phyloP scores from a whole-genome alignment of 2,113 vertebrate species.

The Sinocyclocheilus anophthalmus region DNA sequence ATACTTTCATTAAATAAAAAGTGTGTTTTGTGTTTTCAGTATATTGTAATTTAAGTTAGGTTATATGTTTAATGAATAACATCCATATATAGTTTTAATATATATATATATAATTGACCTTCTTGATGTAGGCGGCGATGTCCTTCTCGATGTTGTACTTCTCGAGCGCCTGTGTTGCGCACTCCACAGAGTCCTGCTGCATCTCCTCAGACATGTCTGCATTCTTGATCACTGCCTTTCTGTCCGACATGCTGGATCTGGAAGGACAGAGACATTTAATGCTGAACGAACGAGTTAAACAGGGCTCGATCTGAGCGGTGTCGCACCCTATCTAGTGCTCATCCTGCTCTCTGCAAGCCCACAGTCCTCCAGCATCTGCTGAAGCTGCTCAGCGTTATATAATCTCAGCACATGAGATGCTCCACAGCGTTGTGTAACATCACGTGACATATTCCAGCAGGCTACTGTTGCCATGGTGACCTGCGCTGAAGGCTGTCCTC shows the following conservation, averaged over 20 bases:
- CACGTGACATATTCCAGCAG: constrained; percentile 42
- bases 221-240: constrained; percentile 83
- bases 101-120: constrained; percentile 68
- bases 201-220: constrained; percentile 85
- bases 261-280: background rate
- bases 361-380: background rate
- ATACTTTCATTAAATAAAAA: no score
- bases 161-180: constrained; percentile 94
- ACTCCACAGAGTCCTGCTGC: constrained; percentile 96
- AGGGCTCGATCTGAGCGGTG: background rate
- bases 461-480: constrained; percentile 76
- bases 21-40: no score
- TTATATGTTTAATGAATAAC: background rate
- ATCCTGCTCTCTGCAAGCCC: background rate
- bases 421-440: constrained; percentile 72
- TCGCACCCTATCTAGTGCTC: background rate
- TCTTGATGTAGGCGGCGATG: constrained; percentile 96
- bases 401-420: constrained; percentile 66
- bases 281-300: constrained; percentile 5
- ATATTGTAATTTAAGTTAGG: background rate
- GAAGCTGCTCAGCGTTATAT: constrained; percentile 61
- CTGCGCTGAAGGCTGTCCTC: constrained; percentile 17
- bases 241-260: constrained; percentile 76
- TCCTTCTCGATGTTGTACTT: constrained; percentile 99
- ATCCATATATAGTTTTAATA: background rate